Evolutionary conservation across 2,797 vertebrate species (phyloP).

Genomic region (Otus scops): DNA sequence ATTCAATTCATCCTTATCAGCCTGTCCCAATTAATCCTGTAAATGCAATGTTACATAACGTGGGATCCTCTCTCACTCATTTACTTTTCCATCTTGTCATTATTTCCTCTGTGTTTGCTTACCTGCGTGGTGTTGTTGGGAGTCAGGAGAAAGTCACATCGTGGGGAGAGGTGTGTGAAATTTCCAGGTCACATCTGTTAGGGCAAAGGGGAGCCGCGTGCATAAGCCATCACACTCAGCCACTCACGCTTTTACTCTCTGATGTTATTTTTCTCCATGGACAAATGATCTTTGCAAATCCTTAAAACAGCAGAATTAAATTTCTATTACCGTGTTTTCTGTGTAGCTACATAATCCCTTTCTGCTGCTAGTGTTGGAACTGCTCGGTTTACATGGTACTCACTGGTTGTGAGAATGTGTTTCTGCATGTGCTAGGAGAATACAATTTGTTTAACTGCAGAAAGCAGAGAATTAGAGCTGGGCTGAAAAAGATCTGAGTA

Average conservation of each 20-base stretch:
- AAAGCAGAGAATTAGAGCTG: neutral
- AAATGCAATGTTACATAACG: conserved; percentile 33
- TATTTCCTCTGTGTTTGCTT: neutral
- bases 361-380: neutral
- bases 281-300: neutral
- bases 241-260: neutral
- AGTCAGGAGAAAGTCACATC: neutral
- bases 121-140: neutral
- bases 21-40: conserved; percentile 63
- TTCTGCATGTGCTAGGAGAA: neutral
- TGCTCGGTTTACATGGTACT: neutral
- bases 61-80: conserved; percentile 30
- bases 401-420: neutral
- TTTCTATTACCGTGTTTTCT: neutral
- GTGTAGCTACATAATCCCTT: neutral
- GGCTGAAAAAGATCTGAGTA: neutral
- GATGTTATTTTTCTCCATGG: neutral
- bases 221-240: neutral
- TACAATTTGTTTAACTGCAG: neutral
- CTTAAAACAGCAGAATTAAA: neutral
- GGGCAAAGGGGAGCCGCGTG: neutral
- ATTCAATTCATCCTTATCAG: conserved; percentile 58
- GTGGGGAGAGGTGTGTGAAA: neutral
- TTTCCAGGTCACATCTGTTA: neutral
- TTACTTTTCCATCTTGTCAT: conserved; percentile 29